These are phyloP conservation scores for Cyprinodon variegatus DNA, from an alignment of 2,113 vertebrate genomes.

Conservation along the genomic window DNA sequence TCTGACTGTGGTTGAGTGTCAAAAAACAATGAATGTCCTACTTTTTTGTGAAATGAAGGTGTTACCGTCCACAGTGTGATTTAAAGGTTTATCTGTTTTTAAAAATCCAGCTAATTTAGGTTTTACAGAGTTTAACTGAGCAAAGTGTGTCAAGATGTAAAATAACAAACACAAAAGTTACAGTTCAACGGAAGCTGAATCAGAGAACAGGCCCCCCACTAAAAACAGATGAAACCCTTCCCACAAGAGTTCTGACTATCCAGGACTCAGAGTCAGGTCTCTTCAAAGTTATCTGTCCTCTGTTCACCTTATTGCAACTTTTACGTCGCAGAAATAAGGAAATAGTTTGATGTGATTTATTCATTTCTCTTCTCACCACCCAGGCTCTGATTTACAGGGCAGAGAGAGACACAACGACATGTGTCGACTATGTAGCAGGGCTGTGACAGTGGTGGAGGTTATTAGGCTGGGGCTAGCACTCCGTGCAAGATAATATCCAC, in stretches of 20 bases:
- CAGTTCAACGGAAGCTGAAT: too few relatives aligned
- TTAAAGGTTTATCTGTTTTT: not conserved
- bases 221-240: too few relatives aligned
- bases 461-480: conserved; percentile 78
- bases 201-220: too few relatives aligned
- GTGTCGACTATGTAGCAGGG: conserved; percentile 75
- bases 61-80: not conserved
- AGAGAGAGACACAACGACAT: conserved; percentile 75
- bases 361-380: conserved; percentile 56
- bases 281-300: conserved; percentile 57
- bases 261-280: conserved; percentile 34
- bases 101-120: not conserved
- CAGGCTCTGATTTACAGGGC: conserved; percentile 79
- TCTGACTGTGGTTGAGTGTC: not conserved
- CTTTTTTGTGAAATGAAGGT: not conserved
- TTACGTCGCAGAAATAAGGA: conserved; percentile 64
- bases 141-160: not conserved
- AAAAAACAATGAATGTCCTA: too few relatives aligned
- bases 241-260: conserved; percentile 9
- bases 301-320: conserved; percentile 25
- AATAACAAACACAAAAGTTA: not conserved
- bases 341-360: conserved; percentile 76
- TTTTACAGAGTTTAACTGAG: not conserved
- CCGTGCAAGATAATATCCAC: conserved; percentile 82
- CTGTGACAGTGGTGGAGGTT: conserved; percentile 77